Evolutionary conservation across 2,888 invertebrate species (phyloP).

Genomic region (Drosophila anomelani): DNA sequence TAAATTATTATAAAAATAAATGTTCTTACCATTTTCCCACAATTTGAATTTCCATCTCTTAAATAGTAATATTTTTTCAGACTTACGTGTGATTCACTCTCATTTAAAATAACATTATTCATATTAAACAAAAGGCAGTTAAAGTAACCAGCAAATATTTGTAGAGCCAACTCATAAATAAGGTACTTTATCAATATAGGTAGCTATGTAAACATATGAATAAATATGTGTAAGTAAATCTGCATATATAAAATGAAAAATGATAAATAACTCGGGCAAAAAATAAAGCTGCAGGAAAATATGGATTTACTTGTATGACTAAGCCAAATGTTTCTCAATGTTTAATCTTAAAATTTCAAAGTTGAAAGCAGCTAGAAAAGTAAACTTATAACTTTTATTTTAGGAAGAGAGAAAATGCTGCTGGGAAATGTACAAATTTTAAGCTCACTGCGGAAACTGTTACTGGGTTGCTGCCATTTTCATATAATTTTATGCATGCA

Average conservation of each 20-base stretch:
- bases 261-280: not conserved
- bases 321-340: not conserved
- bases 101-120: constrained; percentile 4
- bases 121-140: not conserved
- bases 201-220: not conserved
- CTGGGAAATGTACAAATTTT: not conserved
- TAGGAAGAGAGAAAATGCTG: constrained; percentile 2
- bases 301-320: not conserved
- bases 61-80: not conserved
- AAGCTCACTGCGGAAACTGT: constrained; percentile 3
- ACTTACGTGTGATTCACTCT: not conserved
- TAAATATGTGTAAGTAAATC: not conserved
- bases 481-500: constrained; percentile 48
- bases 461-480: constrained; percentile 6
- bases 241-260: not conserved
- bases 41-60: not conserved
- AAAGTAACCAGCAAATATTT: constrained; percentile 6
- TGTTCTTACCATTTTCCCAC: not conserved
- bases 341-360: not conserved
- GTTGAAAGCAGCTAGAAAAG: constrained; percentile 1
- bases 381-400: constrained; percentile 2
- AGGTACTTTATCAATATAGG: constrained; percentile 2
- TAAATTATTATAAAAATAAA: too few relatives aligned
- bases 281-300: not conserved
- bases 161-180: constrained; percentile 1